phyloP scores from a whole-genome alignment of 92 coral and sea anemone species.

The Chrysogorgia sp. region DNA sequence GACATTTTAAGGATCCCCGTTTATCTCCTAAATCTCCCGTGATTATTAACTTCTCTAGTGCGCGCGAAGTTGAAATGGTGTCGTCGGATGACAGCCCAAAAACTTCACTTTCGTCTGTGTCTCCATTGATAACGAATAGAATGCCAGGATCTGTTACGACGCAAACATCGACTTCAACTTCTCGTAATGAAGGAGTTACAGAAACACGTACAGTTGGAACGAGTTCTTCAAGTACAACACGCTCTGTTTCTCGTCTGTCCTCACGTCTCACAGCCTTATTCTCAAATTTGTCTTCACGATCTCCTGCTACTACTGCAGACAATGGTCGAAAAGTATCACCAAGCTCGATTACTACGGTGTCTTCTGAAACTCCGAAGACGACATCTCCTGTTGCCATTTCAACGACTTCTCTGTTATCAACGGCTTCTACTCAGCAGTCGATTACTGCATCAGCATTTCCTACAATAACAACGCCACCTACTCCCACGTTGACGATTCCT shows the following conservation, averaged over 20 bases:
- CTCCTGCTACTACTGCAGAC: not conserved
- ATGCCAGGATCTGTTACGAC: not conserved
- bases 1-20: conserved; percentile 42
- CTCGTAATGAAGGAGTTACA: not conserved
- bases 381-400: not conserved
- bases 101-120: conserved; percentile 13
- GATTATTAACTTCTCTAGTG: conserved; percentile 4
- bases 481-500: too few species aligned
- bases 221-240: not conserved
- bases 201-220: not conserved
- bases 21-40: not conserved
- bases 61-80: conserved; percentile 13
- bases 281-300: conserved; percentile 4
- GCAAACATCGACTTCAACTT: not conserved
- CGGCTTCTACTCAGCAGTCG: not conserved
- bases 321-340: not conserved
- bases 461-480: too few species aligned
- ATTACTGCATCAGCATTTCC: not conserved
- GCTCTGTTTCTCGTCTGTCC: conserved; percentile 17
- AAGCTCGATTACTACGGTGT: not conserved
- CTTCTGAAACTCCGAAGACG: not conserved
- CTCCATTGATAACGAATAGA: not conserved
- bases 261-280: conserved; percentile 43
- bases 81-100: conserved; percentile 22
- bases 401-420: not conserved